A percentile compares a stretch with the other conserved stretches of the same genome.
These are phyloP conservation scores for Coleophora deauratella DNA, from an alignment of 2,888 invertebrate genomes.

Conservation along the genomic window DNA sequence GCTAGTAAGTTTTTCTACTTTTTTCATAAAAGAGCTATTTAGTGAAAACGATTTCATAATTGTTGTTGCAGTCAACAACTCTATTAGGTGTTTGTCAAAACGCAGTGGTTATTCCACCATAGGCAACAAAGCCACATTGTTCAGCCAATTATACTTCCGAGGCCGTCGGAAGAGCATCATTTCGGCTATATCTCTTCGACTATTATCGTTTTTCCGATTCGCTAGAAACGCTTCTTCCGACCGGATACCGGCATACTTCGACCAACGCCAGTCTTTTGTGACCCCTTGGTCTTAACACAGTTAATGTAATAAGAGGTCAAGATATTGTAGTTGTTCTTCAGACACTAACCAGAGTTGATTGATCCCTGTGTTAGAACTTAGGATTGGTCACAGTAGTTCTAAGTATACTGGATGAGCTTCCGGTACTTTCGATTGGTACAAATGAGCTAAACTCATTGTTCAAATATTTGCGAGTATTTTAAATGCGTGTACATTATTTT, in stretches of 20 bases:
- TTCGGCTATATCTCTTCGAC: constrained; percentile 53
- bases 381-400: too few relatives aligned
- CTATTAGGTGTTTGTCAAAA: background rate
- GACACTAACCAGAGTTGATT: background rate
- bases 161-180: constrained; percentile 62
- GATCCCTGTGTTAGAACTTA: too few relatives aligned
- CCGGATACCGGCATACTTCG: constrained; percentile 22
- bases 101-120: background rate
- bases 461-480: background rate
- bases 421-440: constrained; percentile 35
- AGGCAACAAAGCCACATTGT: constrained; percentile 21
- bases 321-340: background rate
- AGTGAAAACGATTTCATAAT: too few relatives aligned
- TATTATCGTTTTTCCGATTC: constrained; percentile 64
- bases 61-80: too few relatives aligned
- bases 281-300: background rate
- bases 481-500: too few relatives aligned
- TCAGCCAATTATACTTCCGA: constrained; percentile 39
- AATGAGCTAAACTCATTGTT: background rate
- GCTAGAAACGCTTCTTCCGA: constrained; percentile 55
- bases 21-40: too few relatives aligned
- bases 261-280: background rate
- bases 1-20: too few relatives aligned
- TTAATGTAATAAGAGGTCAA: background rate
- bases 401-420: constrained; percentile 17